Evolutionary conservation across 2,113 vertebrate genomes (phyloP).

Genomic region (Campylorhamphus procurvoides): DNA sequence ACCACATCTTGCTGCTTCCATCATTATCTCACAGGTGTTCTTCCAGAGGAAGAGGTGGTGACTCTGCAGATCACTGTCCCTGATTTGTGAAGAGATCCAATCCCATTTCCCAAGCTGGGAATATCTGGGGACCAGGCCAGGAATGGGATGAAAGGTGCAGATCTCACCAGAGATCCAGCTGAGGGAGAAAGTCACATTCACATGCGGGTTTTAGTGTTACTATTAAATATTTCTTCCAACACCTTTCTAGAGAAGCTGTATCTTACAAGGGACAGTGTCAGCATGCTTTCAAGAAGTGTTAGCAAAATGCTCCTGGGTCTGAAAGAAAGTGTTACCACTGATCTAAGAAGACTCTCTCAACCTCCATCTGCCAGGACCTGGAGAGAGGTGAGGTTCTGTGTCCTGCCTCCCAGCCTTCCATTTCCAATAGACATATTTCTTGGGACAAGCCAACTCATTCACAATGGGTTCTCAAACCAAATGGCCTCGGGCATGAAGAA

Average conservation of each 20-base stretch:
- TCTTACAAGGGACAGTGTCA: not conserved
- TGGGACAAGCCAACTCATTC: not conserved
- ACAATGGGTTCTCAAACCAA: not conserved
- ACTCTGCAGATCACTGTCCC: not conserved
- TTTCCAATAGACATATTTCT: not conserved
- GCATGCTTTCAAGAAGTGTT: not conserved
- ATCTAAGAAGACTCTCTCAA: not conserved
- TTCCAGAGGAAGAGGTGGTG: not conserved
- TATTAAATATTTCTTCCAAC: not conserved
- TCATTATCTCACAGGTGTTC: not conserved
- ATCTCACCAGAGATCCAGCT: not conserved
- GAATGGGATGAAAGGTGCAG: not conserved
- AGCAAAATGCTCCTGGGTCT: not conserved
- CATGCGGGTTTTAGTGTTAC: not conserved
- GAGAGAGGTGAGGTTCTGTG: not conserved
- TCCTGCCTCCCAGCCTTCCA: not conserved
- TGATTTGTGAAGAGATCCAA: not conserved
- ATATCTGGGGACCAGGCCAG: not conserved
- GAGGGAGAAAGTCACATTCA: not conserved
- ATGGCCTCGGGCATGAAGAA: not conserved
- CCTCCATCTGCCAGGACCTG: not conserved
- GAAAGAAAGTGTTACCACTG: not conserved
- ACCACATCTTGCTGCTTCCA: not conserved
- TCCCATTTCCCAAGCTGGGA: accelerated
- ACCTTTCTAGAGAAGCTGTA: not conserved